Conservation (phyloP, 1,140 invertebrate species). For the Episyrphus balteatus region DNA sequence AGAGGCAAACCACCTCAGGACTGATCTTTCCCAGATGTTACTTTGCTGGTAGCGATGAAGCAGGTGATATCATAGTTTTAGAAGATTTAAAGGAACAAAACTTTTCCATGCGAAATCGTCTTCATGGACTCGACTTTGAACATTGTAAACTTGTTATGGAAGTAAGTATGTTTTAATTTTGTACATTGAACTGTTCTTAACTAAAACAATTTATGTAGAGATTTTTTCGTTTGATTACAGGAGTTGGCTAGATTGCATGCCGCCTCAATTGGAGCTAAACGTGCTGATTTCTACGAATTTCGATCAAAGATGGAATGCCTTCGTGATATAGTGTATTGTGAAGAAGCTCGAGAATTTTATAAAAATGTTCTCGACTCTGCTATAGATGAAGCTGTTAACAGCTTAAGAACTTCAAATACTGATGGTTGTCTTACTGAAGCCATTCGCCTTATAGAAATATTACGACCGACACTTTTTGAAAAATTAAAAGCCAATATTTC, state of each 20-base stretch:
- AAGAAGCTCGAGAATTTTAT: conserved; percentile 27
- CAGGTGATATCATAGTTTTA: conserved; percentile 23
- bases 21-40: conserved; percentile 26
- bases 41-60: conserved; percentile 22
- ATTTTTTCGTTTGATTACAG: conserved; percentile 11
- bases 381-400: conserved; percentile 28
- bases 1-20: conserved; percentile 11
- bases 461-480: conserved; percentile 17
- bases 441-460: conserved; percentile 20
- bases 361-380: conserved; percentile 24
- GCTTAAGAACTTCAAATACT: conserved; percentile 21
- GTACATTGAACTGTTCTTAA: not conserved
- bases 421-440: conserved; percentile 21
- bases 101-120: conserved; percentile 25
- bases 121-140: conserved; percentile 20
- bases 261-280: conserved; percentile 25
- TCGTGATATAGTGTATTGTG: conserved; percentile 29
- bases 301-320: conserved; percentile 12
- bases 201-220: not conserved
- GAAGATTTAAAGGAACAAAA: conserved; percentile 26
- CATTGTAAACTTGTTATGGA: conserved; percentile 31
- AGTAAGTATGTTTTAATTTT: conserved; percentile 10
- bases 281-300: conserved; percentile 15
- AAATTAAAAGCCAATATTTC: conserved; percentile 21
- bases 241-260: conserved; percentile 31